A percentile compares a stretch with the other conserved stretches of the same genome.
Evolutionary conservation across 2,113 vertebrate genomes (phyloP).

Genomic region (Charina bottae): DNA sequence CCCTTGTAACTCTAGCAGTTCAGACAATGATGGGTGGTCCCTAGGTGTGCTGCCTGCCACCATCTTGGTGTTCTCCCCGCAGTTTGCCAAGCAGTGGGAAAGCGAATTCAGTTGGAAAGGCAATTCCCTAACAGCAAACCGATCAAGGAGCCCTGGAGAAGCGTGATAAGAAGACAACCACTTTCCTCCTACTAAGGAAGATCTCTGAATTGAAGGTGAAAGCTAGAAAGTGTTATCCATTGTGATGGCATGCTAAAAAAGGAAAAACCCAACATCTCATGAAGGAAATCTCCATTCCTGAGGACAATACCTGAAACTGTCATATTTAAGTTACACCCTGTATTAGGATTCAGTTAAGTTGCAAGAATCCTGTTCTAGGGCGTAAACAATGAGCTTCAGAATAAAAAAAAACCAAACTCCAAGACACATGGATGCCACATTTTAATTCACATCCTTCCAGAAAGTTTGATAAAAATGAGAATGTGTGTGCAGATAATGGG

Average conservation of each 20-base stretch:
- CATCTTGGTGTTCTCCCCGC: not conserved
- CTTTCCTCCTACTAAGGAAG: not conserved
- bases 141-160: not conserved
- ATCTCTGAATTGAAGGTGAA: not conserved
- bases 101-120: not conserved
- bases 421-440: not conserved
- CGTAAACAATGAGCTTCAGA: not conserved
- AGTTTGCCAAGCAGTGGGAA: not conserved
- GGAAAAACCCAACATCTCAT: not conserved
- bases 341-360: not conserved
- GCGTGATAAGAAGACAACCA: not conserved
- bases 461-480: not conserved
- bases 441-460: conserved; percentile 3
- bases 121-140: not conserved
- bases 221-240: not conserved
- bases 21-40: not conserved
- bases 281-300: not conserved
- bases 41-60: not conserved
- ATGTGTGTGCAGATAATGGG: conserved; percentile 31
- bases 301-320: not conserved
- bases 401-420: not conserved
- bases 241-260: not conserved
- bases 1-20: not conserved
- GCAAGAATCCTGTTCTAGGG: not conserved
- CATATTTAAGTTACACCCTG: not conserved